These are phyloP conservation scores for Aphelinus atriplicis DNA, from an alignment of 1,140 invertebrate species.

Conservation along the genomic window DNA sequence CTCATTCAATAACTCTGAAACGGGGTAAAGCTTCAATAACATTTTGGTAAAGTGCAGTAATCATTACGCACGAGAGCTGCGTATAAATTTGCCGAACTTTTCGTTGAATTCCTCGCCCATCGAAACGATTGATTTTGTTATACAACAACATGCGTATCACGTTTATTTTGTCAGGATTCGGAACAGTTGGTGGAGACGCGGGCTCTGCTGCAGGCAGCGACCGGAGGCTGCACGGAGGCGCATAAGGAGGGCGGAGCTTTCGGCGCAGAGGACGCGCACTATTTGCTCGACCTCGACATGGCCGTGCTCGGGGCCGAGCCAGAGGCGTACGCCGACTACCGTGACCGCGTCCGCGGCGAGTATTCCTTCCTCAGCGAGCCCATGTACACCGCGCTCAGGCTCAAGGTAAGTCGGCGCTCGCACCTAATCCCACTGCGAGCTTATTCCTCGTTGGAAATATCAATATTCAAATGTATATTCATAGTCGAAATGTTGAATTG, in stretches of 20 bases:
- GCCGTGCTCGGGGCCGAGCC: slow-evolving; percentile 66
- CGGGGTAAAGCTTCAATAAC: too few relatives aligned
- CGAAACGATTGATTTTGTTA: not conserved
- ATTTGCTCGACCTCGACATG: slow-evolving; percentile 73
- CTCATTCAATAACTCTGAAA: not conserved
- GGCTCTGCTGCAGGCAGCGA: slow-evolving; percentile 65
- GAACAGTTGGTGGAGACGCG: slow-evolving; percentile 64
- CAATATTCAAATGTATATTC: too few relatives aligned
- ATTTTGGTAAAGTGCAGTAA: too few relatives aligned
- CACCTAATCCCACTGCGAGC: too few relatives aligned
- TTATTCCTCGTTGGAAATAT: too few relatives aligned
- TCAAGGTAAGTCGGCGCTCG: slow-evolving; percentile 62
- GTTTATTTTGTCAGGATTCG: slow-evolving; percentile 53
- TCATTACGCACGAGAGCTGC: too few relatives aligned
- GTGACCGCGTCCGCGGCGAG: slow-evolving; percentile 67
- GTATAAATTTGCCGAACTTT: too few relatives aligned
- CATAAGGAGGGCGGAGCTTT: slow-evolving; percentile 68
- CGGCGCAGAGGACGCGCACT: slow-evolving; percentile 72
- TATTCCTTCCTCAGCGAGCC: slow-evolving; percentile 69
- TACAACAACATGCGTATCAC: not conserved
- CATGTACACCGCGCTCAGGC: slow-evolving; percentile 67
- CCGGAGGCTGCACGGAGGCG: slow-evolving; percentile 71
- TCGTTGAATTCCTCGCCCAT: slow-evolving; percentile 1
- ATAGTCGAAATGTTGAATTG: too few relatives aligned
- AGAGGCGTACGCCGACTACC: slow-evolving; percentile 67